These are phyloP conservation scores for Silurus aristotelis DNA, from an alignment of 2,797 vertebrate genomes.

Conservation along the genomic window DNA sequence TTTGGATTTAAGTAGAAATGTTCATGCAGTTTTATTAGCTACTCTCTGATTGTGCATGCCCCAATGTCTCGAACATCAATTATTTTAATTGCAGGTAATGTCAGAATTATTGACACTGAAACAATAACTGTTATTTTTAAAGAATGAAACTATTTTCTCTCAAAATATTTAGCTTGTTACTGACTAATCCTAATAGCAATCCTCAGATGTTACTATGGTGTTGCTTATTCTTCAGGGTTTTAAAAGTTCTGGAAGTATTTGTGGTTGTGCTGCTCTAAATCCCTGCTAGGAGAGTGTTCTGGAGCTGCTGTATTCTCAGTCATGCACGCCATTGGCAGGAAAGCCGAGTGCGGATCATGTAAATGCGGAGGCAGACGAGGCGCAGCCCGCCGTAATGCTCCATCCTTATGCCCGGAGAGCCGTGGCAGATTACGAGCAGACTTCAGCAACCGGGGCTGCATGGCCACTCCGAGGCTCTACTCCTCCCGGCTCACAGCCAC, in stretches of 20 bases:
- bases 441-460: conserved; percentile 64
- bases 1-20: not conserved
- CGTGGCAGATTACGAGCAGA: conserved; percentile 86
- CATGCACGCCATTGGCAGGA: conserved; percentile 70
- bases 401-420: conserved; percentile 89
- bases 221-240: conserved; percentile 5
- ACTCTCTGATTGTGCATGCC: not conserved
- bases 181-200: conserved; percentile 9
- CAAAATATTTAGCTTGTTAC: not conserved
- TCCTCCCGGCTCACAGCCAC: conserved; percentile 69
- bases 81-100: not conserved
- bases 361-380: conserved; percentile 67
- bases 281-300: conserved; percentile 64
- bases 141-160: not conserved
- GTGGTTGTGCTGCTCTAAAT: conserved; percentile 46
- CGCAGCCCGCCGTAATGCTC: conserved; percentile 80
- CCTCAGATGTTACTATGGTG: conserved; percentile 4
- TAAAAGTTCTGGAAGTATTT: conserved; percentile 46
- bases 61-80: not conserved
- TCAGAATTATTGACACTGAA: not conserved
- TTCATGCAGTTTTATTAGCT: not conserved
- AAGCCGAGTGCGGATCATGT: conserved; percentile 79
- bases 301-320: conserved; percentile 69
- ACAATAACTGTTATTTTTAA: not conserved
- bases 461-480: conserved; percentile 57